phyloP scores from a whole-genome alignment of 2,888 invertebrate species.

The Tromatobia lineatoria region DNA sequence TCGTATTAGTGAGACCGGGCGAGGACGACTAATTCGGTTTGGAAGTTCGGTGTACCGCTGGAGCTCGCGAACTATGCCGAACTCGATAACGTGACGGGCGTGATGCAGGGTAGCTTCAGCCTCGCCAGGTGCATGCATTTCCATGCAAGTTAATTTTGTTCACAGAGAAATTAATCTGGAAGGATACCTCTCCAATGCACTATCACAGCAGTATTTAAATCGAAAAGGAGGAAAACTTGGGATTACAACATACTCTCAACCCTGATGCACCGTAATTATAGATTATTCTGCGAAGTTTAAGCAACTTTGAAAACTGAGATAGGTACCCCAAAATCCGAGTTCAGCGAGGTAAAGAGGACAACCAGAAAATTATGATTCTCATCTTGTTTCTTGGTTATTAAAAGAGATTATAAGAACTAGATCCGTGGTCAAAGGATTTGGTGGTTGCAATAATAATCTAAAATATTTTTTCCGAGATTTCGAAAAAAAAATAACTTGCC shows the following conservation, averaged over 20 bases:
- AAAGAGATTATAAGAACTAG: background rate
- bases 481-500: too few species aligned
- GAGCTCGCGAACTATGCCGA: conserved; percentile 62
- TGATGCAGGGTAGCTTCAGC: conserved; percentile 38
- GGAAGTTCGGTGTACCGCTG: conserved; percentile 64
- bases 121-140: conserved; percentile 20
- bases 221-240: background rate
- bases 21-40: conserved; percentile 68
- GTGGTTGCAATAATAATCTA: background rate
- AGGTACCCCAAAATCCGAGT: background rate
- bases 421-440: conserved; percentile 3
- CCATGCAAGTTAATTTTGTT: conserved; percentile 18
- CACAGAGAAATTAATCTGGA: conserved; percentile 49
- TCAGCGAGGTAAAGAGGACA: background rate
- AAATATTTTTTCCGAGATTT: conserved; percentile 21
- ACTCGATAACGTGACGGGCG: conserved; percentile 61
- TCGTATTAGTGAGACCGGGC: conserved; percentile 66
- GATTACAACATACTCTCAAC: conserved; percentile 4
- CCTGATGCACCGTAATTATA: background rate
- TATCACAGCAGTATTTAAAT: conserved; percentile 4
- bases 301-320: background rate
- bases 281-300: background rate
- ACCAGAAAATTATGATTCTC: background rate
- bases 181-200: background rate
- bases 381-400: background rate